Percentiles rank a stretch among this genome's conserved stretches.
Conservation (phyloP, 2,113 vertebrate genomes). For the Petroica traversi region DNA sequence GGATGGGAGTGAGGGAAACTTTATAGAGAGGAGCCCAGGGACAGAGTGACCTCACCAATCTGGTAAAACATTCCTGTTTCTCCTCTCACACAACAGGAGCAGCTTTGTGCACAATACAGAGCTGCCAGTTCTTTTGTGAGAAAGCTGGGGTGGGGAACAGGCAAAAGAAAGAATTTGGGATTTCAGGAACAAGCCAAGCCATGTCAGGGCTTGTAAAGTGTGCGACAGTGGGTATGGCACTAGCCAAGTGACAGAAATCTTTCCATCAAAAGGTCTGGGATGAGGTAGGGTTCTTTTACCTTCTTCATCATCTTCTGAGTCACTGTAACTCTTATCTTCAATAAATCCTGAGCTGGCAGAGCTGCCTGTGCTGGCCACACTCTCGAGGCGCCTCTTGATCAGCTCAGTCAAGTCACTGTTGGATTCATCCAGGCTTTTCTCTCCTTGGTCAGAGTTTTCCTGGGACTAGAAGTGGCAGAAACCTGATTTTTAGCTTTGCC, state of each 20-base stretch:
- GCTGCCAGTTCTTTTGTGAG: neutral
- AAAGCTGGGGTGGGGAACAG: neutral
- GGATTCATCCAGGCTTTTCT: constrained; percentile 74
- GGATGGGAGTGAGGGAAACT: neutral
- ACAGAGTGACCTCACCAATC: neutral
- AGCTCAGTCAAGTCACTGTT: constrained; percentile 85
- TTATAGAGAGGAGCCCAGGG: neutral
- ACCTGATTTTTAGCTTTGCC: neutral
- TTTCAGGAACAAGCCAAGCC: neutral
- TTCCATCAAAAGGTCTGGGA: neutral
- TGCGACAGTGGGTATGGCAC: neutral
- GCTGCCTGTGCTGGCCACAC: constrained; percentile 91
- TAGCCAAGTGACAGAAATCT: neutral
- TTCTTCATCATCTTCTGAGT: constrained; percentile 94
- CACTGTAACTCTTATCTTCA: constrained; percentile 95
- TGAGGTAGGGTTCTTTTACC: constrained; percentile 69
- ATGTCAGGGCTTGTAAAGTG: neutral
- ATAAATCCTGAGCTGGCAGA: constrained; percentile 93
- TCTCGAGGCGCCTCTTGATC: constrained; percentile 90
- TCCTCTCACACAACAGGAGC: neutral
- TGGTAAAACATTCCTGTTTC: neutral
- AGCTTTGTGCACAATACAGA: neutral
- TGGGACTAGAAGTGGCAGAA: constrained; percentile 71
- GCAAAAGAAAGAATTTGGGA: neutral
- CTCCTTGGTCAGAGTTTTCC: constrained; percentile 74